These are phyloP conservation scores for Yponomeuta cagnagella DNA, from an alignment of 2,888 invertebrate species.

Conservation along the genomic window DNA sequence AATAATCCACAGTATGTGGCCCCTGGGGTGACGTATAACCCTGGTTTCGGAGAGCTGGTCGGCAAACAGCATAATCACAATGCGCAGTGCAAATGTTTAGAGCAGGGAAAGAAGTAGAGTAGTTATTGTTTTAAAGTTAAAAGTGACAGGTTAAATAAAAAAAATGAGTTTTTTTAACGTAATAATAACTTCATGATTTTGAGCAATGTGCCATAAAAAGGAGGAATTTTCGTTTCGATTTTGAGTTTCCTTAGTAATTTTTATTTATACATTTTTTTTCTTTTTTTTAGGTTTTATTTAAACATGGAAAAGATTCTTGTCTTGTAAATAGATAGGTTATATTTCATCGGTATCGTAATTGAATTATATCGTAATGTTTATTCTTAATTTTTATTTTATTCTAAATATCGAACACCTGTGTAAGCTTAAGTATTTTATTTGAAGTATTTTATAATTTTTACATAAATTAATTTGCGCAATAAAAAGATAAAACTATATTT, in stretches of 20 bases:
- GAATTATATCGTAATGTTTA: conserved; percentile 7
- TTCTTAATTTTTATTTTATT: conserved; percentile 19
- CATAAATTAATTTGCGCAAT: neutral
- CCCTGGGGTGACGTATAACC: conserved; percentile 50
- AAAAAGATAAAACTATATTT: neutral
- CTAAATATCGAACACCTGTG: conserved; percentile 4
- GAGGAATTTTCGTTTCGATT: neutral
- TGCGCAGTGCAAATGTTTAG: conserved; percentile 57
- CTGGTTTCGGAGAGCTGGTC: conserved; percentile 46
- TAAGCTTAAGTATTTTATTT: neutral
- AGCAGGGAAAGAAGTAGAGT: conserved; percentile 43
- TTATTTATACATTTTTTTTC: neutral
- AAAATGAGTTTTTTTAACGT: neutral
- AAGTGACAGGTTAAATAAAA: conserved; percentile 11
- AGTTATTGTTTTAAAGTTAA: neutral
- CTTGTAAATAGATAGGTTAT: conserved; percentile 45
- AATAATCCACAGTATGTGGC: conserved; percentile 58
- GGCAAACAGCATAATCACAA: conserved; percentile 48
- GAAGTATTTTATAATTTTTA: neutral
- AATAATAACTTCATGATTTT: neutral
- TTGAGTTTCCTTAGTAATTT: neutral
- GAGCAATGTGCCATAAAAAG: neutral
- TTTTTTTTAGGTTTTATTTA: conserved; percentile 25
- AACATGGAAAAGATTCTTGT: conserved; percentile 27
- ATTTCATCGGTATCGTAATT: conserved; percentile 11